Conservation (phyloP, 1,140 invertebrate species). For the Holotrichia oblita region DNA sequence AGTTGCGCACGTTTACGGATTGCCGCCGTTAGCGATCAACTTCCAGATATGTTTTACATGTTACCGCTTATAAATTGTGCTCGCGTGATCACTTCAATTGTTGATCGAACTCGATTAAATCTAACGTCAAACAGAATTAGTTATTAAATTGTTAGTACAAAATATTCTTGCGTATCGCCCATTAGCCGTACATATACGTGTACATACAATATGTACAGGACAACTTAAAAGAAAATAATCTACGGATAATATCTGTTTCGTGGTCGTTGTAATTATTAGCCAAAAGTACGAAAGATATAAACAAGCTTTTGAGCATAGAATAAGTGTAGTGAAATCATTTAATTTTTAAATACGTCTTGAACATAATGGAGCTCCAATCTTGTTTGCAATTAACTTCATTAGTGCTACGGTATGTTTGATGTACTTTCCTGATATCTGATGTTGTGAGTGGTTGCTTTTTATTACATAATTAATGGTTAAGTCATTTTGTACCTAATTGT, state of each 20-base stretch:
- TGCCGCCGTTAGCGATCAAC: conserved; percentile 9
- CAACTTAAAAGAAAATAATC: background rate
- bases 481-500: too few species aligned
- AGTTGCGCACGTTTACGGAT: background rate
- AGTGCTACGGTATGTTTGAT: background rate
- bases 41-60: background rate
- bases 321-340: background rate
- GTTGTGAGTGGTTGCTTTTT: background rate
- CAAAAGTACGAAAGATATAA: background rate
- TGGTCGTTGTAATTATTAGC: background rate
- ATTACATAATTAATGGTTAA: background rate
- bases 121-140: conserved; percentile 11
- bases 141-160: background rate
- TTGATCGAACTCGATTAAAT: conserved; percentile 2
- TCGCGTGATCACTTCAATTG: background rate
- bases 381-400: background rate
- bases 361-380: background rate
- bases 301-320: background rate
- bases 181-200: background rate
- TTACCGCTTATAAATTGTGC: background rate
- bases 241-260: background rate
- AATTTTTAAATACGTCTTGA: background rate
- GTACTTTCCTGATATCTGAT: background rate
- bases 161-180: background rate
- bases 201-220: too few species aligned